Evolutionary conservation across 2,888 invertebrate genomes (phyloP).

Genomic region (Neelides folsomi): DNA sequence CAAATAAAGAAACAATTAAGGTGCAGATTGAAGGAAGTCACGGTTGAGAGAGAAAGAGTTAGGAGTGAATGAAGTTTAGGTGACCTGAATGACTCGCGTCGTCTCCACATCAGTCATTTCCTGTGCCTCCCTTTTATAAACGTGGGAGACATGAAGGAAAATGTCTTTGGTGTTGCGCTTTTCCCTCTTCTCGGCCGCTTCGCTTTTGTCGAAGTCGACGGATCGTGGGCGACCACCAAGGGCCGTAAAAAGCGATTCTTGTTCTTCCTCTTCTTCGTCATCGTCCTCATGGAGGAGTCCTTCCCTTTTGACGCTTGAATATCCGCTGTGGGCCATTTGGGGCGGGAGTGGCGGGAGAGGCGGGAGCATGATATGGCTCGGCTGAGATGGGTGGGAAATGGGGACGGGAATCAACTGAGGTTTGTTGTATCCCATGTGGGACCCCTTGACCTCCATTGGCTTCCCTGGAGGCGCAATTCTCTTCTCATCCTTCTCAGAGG

Average conservation of each 20-base stretch:
- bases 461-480: slow-evolving; percentile 20
- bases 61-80: no score
- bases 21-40: no score
- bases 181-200: slow-evolving; percentile 55
- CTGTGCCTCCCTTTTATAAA: slow-evolving; percentile 71
- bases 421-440: slow-evolving; percentile 19
- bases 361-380: slow-evolving; percentile 61
- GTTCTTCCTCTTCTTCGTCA: slow-evolving; percentile 21
- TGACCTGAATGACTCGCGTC: slow-evolving; percentile 37
- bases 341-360: slow-evolving; percentile 65
- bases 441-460: slow-evolving; percentile 15
- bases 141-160: slow-evolving; percentile 43
- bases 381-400: slow-evolving; percentile 39
- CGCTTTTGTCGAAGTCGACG: slow-evolving; percentile 67
- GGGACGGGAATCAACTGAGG: slow-evolving; percentile 18
- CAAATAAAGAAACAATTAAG: no score
- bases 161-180: slow-evolving; percentile 41
- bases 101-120: slow-evolving; percentile 53
- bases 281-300: slow-evolving; percentile 36
- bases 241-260: slow-evolving; percentile 49
- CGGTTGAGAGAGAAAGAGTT: no score
- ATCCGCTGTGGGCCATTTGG: slow-evolving; percentile 55
- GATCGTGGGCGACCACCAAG: slow-evolving; percentile 62
- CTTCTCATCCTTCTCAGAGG: slow-evolving; percentile 28
- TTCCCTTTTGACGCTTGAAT: slow-evolving; percentile 73